Percentiles rank a stretch among this genome's conserved stretches.
Conservation (phyloP, 2,888 invertebrate genomes). For the Rhopalosiphum nymphaeae region DNA sequence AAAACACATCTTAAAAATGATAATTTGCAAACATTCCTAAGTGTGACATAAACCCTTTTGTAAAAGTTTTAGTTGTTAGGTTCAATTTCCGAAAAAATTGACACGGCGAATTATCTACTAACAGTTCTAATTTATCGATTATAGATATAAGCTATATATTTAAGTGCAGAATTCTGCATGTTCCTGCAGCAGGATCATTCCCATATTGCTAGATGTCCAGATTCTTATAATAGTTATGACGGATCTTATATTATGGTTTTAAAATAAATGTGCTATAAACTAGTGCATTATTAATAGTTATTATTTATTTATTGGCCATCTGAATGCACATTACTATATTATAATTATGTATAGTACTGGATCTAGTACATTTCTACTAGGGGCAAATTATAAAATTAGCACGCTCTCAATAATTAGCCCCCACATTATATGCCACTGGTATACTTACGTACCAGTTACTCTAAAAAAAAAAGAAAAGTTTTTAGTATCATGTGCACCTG, state of each 20-base stretch:
- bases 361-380: too few relatives aligned
- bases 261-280: background rate
- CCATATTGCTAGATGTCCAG: background rate
- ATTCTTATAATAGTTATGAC: background rate
- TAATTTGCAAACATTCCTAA: background rate
- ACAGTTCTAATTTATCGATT: background rate
- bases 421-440: too few relatives aligned
- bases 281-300: background rate
- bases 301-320: too few relatives aligned
- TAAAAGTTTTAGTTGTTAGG: background rate
- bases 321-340: too few relatives aligned
- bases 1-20: background rate
- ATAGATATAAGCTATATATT: background rate
- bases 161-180: background rate
- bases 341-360: too few relatives aligned
- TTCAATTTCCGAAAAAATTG: background rate
- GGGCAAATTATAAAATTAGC: too few relatives aligned
- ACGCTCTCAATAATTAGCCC: too few relatives aligned
- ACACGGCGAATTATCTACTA: background rate
- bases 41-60: background rate
- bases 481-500: too few relatives aligned
- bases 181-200: background rate
- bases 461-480: too few relatives aligned
- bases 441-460: too few relatives aligned
- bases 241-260: background rate